Percentiles rank a stretch among this genome's conserved stretches.
These are phyloP conservation scores for Neopelma chrysocephalum DNA, from an alignment of 2,797 vertebrate genomes.

Conservation along the genomic window DNA sequence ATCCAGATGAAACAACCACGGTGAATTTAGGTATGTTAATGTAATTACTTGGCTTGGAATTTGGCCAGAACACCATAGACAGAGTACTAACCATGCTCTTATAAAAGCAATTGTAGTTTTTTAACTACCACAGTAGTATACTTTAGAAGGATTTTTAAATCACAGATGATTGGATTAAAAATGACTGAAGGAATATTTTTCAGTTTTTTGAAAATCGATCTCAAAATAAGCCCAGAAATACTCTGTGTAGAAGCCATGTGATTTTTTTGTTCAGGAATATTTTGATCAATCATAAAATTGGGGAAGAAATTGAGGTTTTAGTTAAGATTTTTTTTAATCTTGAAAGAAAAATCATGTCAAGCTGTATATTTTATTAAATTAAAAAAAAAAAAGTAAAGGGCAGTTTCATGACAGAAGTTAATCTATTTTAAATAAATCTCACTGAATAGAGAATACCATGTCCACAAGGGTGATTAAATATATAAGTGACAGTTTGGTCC, in stretches of 20 bases:
- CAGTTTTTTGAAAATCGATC: not conserved
- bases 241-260: not conserved
- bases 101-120: not conserved
- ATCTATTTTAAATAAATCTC: not conserved
- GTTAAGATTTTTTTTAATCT: not conserved
- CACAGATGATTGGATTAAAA: not conserved
- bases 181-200: not conserved
- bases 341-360: not conserved
- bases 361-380: not conserved
- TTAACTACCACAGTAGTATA: not conserved
- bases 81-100: not conserved
- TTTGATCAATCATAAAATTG: not conserved
- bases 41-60: constrained; percentile 49
- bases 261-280: not conserved
- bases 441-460: not conserved
- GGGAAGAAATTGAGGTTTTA: not conserved
- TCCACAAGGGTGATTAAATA: not conserved
- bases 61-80: not conserved
- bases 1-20: constrained; percentile 41
- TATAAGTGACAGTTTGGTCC: not conserved
- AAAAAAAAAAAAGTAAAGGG: not conserved
- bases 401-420: not conserved
- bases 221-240: not conserved
- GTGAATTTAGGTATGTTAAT: constrained; percentile 60
- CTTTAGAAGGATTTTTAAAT: not conserved